Base-by-base conservation (phyloP, 2,888 invertebrate genomes). In the Sarcophaga caerulescens region DNA sequence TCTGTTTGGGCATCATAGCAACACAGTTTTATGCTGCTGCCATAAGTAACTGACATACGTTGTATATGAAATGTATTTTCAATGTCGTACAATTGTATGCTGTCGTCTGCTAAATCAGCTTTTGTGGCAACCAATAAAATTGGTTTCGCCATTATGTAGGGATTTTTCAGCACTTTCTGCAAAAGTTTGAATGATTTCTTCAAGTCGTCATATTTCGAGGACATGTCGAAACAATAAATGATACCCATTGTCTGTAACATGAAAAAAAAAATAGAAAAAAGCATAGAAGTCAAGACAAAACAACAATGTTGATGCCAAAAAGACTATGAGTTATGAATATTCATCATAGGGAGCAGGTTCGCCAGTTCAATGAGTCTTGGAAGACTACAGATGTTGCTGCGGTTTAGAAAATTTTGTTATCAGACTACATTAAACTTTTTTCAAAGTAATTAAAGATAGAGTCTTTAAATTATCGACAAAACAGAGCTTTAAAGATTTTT, bases 211-310 rank as follows among this genome's bases (percentile, higher is more conserved):
- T 87, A 81, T 71, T 79, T 87, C 12, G 87, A 81, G 17, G 91
- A 90, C 71, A 93, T 89, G 77, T 93, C 92, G 12, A 92, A 91
- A 83, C 92, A 91, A 52, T 89, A 93, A 79, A 93, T 90, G 4
- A 93, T 76, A 6, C 86, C 90, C 90, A 90, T 90, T 66, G 90
- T 80, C 90, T 90, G 63, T 21, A 85, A 81, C 17, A 57, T 19
- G 23, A 65, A 62, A 62, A 2, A 35, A 47, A 62, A 78, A 5
- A 84, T 63, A 60, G 17, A n/a, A 69, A 57, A 60, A 3, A 17
- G 52, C 2, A 14, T 35, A 35, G n/a, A 25, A 21, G 23, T 19
- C 8, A n/a, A 57, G 17, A 21, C 19, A 57, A 52, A 52, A 17
- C 19, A 19, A 52, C 12, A 52, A 17, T 17, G 12, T 52, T 52